phyloP scores from a whole-genome alignment of 2,113 vertebrate species.

The Xenopus laevis region DNA sequence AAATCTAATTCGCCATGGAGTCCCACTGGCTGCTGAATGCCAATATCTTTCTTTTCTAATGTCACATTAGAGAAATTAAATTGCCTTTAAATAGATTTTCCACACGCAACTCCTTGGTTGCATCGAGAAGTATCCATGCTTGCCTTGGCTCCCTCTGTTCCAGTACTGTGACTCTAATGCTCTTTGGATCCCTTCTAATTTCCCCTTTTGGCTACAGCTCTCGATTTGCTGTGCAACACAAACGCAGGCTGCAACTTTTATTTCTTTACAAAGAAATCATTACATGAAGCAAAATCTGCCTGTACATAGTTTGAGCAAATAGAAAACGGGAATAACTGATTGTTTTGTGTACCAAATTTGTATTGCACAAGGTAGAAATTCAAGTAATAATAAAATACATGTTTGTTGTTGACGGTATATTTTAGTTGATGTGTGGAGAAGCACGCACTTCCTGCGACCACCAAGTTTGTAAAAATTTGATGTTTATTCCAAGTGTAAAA shows the following conservation, averaged over 20 bases:
- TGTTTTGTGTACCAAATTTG: no score
- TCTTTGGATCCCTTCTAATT: conserved; percentile 11
- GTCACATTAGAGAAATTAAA: conserved; percentile 41
- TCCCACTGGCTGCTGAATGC: conserved; percentile 24
- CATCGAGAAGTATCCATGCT: conserved; percentile 6
- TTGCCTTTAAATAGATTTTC: conserved; percentile 29
- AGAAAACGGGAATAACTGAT: no score
- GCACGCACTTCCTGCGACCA: no score
- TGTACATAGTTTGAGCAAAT: no score
- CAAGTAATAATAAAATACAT: no score
- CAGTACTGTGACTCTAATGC: neutral
- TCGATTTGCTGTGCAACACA: neutral
- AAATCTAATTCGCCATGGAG: conserved; percentile 31
- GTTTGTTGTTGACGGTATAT: no score
- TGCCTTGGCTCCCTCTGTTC: conserved; percentile 17
- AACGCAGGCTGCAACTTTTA: neutral
- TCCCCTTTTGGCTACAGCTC: conserved; percentile 4
- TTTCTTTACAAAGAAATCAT: neutral
- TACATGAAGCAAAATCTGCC: no score
- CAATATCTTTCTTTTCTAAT: conserved; percentile 31
- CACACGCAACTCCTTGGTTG: conserved; percentile 21
- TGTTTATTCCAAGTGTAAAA: no score
- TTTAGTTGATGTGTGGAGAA: no score
- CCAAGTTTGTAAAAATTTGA: no score
- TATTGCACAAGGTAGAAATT: no score